Conservation (phyloP, 2,888 invertebrate genomes). For the Seira musarum region DNA sequence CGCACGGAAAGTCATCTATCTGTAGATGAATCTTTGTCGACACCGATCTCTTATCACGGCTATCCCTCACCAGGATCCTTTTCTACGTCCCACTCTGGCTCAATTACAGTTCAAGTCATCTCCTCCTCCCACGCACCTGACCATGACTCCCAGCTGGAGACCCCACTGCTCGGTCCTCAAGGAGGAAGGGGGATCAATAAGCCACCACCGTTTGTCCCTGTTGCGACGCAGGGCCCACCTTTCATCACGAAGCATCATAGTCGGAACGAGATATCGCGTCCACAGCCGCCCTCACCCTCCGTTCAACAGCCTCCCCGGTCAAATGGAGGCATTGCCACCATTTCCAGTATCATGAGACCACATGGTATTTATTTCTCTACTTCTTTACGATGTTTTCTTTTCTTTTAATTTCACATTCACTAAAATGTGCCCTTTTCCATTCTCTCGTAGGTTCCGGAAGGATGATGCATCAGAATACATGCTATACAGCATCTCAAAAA, state of each 20-base stretch:
- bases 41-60: conserved; percentile 71
- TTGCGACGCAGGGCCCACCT: conserved; percentile 50
- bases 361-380: conserved; percentile 58
- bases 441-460: conserved; percentile 31
- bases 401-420: not conserved
- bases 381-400: too few species aligned
- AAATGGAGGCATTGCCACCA: conserved; percentile 66
- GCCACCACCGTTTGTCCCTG: conserved; percentile 64
- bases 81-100: conserved; percentile 71
- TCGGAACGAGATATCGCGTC: conserved; percentile 37
- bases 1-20: conserved; percentile 71
- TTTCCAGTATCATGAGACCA: conserved; percentile 66
- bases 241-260: conserved; percentile 42
- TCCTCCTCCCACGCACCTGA: conserved; percentile 76
- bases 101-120: conserved; percentile 78
- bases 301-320: conserved; percentile 49
- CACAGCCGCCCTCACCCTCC: conserved; percentile 50
- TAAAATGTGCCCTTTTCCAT: not conserved
- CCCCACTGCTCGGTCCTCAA: conserved; percentile 74
- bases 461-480: conserved; percentile 80
- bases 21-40: conserved; percentile 74
- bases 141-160: conserved; percentile 77
- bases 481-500: conserved; percentile 87
- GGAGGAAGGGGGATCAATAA: conserved; percentile 56
- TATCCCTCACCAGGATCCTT: conserved; percentile 70